phyloP scores from a whole-genome alignment of 2,797 vertebrate species.

The Anabacerthia variegaticeps region DNA sequence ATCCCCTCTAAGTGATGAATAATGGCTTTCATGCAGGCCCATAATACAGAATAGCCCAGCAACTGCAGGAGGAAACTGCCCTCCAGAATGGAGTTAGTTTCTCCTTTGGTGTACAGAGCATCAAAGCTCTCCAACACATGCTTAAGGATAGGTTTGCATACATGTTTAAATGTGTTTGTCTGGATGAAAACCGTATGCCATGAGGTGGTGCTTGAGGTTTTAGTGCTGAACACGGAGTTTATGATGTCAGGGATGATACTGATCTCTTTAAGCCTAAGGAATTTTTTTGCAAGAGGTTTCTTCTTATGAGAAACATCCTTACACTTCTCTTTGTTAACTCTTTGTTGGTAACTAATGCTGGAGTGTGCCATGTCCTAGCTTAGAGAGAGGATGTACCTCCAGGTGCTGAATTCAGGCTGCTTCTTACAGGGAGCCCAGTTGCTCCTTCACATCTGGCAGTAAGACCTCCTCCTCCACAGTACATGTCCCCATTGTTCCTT shows the following conservation, averaged over 20 bases:
- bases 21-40: not conserved
- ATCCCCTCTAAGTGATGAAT: not conserved
- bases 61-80: not conserved
- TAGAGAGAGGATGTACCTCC: not conserved
- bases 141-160: not conserved
- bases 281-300: not conserved
- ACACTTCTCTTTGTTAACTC: not conserved
- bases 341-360: not conserved
- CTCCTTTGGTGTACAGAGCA: not conserved
- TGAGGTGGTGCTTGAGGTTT: not conserved
- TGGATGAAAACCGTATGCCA: not conserved
- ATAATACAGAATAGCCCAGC: not conserved
- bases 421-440: not conserved
- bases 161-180: not conserved
- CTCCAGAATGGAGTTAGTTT: not conserved
- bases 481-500: fast-evolving
- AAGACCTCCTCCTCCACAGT: not conserved
- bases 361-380: not conserved
- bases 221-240: not conserved
- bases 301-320: not conserved
- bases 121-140: not conserved
- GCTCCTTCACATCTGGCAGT: not conserved
- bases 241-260: not conserved
- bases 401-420: not conserved
- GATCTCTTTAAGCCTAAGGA: not conserved